Percentiles rank a stretch among this genome's conserved stretches.
Conservation (phyloP, 2,888 invertebrate genomes). For the Noctua janthina region DNA sequence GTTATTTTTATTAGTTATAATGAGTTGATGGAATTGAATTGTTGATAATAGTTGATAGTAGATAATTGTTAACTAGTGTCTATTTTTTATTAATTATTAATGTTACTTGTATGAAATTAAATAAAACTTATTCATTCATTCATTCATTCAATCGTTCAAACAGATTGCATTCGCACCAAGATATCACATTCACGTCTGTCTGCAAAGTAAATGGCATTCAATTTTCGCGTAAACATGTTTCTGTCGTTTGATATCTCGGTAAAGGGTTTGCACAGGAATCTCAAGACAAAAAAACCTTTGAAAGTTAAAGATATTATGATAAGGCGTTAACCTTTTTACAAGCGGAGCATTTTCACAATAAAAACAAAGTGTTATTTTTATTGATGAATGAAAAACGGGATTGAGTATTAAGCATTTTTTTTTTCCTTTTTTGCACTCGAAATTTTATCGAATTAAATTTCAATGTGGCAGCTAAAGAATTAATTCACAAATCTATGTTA, state of each 20-base stretch:
- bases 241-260: conserved; percentile 42
- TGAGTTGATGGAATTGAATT: no score
- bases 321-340: conserved; percentile 46
- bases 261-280: conserved; percentile 24
- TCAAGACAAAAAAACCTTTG: conserved; percentile 42
- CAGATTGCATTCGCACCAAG: conserved; percentile 16
- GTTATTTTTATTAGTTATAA: no score
- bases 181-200: conserved; percentile 21
- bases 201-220: conserved; percentile 24
- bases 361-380: conserved; percentile 42
- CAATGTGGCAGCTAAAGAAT: neutral
- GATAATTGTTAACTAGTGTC: no score
- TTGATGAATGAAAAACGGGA: conserved; percentile 25
- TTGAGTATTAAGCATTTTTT: neutral
- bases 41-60: no score
- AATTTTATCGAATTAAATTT: neutral
- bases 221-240: conserved; percentile 37
- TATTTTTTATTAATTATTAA: no score
- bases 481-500: neutral
- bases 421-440: neutral
- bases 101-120: no score
- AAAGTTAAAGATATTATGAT: conserved; percentile 46
- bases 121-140: no score
- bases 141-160: neutral
- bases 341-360: conserved; percentile 29